Evolutionary conservation across 2,888 invertebrate genomes (phyloP), one percentile per base, ranked within the genome.

Genomic region (Lasioglossum villosulum): DNA sequence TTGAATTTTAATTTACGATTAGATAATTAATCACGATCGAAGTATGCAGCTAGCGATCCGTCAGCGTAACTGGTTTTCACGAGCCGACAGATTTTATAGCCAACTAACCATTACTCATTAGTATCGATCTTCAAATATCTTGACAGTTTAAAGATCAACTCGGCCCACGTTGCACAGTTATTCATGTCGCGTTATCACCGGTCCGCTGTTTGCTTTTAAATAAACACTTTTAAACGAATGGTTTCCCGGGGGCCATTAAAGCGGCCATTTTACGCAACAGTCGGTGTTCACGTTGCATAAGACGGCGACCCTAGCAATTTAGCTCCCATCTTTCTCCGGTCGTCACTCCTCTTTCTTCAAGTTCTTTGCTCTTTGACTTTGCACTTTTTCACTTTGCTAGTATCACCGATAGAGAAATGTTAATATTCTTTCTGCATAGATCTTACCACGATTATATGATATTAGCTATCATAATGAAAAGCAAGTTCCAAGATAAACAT

Each of bases 91-190:
- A 19, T 19, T 66, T 66, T 66, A 66, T 63, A 66, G 30, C 19
- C 34, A 4, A 8, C 66, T 23, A 30, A 66, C 66, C 66, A 37
- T 39, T 34, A 30, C 27, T 72, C 37, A 34, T 72, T 72, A 45
- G 68, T 68, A 37, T 37, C 68, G 16, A 63, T 63, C 59, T 30
- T 63, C 27, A 27, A 63, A 63, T 63, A 63, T 63, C 59, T 63
- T 27, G 59, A 63, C 59, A 63, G 59, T 63, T 30, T 63, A 66
- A 66, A 66, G 66, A 66, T 19, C 66, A 66, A 19, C 34, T 66
- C 66, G 19, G 34, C 34, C 34, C 66, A 66, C 30, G 66, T 6
- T 66, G 3, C 8, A 3, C 66, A 23, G 34, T 66, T 34, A 66
- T 23, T 66, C 66, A 0, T 8, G 30, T 34, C 19, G 19, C 34